phyloP scores from a whole-genome alignment of 2,797 vertebrate genomes.

The Neosilurus mollespiculum region DNA sequence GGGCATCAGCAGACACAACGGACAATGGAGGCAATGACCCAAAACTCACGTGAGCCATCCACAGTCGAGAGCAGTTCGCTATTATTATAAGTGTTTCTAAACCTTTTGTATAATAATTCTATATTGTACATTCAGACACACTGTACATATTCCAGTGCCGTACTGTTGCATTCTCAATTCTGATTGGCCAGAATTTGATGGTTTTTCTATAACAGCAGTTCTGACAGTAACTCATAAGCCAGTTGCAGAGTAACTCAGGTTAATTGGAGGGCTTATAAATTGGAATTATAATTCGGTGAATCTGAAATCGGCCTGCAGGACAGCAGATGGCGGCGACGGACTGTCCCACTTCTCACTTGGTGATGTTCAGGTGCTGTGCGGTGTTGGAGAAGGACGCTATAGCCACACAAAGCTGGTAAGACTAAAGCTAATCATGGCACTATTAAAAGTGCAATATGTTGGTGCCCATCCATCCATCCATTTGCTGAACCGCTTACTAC shows the following conservation, averaged over 20 bases:
- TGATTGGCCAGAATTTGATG: not conserved
- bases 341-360: conserved; percentile 81
- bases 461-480: not conserved
- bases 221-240: not conserved
- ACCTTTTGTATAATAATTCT: not conserved
- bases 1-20: conserved; percentile 55
- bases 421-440: not conserved
- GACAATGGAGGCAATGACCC: conserved; percentile 55
- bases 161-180: not conserved
- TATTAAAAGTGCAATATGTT: not conserved
- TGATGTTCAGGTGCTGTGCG: conserved; percentile 90
- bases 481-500: no score
- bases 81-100: not conserved
- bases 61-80: not conserved
- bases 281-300: not conserved
- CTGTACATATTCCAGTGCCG: not conserved
- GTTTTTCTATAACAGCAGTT: not conserved
- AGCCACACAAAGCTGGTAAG: conserved; percentile 91
- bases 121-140: not conserved
- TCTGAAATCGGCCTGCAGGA: conserved; percentile 68
- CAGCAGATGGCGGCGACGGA: conserved; percentile 79
- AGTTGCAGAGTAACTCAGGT: not conserved
- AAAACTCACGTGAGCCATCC: conserved; percentile 25
- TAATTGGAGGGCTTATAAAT: not conserved
- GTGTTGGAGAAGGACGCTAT: conserved; percentile 86